Evolutionary conservation across 2,113 vertebrate species (phyloP), one percentile per base, ranked within the genome.

Genomic region (Clarias gariepinus): DNA sequence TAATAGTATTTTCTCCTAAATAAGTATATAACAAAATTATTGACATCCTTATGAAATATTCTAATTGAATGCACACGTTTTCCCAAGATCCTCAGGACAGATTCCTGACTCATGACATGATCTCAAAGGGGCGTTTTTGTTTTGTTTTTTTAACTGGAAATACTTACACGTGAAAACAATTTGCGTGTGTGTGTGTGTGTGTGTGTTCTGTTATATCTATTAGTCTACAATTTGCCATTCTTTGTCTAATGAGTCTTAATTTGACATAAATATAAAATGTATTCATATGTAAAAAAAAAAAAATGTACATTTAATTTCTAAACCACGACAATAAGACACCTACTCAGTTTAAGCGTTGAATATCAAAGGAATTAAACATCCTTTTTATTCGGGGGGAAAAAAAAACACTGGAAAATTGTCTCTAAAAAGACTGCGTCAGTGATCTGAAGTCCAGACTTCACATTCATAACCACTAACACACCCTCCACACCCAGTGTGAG

Each of bases 381-480:
- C 41, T 41, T 41, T 41, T 41, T 3, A 41, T 76, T 76, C 69
- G 41, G 33, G 47, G 21, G 71, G 3, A 47, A 5, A 74, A 47
- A 76, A 53, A 25, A 25, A 81, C 58, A 63, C 36, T 55, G 23
- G 16, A 68, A 76, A 76, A 16, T 2, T 77, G n/a, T 15, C 71
- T 69, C 53, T 6, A 69, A 86, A 77, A 83, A 52, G 6, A 30
- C 11, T 10, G 23, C 47, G 33, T 53, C 64, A 77, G 77, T 47
- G 68, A 68, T 30, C 55, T 33, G 6, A 71, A 76, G 28, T 71
- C 19, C n/a, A 69, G 33, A 28, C 63, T 25, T 77, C 85, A 86
- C 88, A 83, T 6, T 60, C 53, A 61, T 60, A 82, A 28, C 55
- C 61, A 23, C 74, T 71, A 57, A 83, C 82, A 61, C 55, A 85